Conservation (phyloP, 2,797 vertebrate species). For the Sebastes vulpes region DNA sequence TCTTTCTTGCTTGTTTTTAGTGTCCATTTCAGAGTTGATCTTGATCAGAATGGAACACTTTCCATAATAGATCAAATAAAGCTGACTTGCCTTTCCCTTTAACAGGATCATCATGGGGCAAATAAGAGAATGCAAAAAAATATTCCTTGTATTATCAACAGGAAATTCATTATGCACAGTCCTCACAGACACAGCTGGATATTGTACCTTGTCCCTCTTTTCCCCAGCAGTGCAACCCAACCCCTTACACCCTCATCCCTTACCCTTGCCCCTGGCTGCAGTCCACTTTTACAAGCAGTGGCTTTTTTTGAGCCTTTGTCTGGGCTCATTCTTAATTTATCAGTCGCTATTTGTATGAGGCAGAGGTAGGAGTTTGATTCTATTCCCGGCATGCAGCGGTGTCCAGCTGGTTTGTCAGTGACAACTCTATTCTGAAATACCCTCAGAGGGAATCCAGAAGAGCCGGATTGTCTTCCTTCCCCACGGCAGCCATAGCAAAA, state of each 20-base stretch:
- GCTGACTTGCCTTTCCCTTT: neutral
- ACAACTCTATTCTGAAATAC: slow-evolving; percentile 57
- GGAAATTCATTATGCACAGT: neutral
- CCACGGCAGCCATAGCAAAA: slow-evolving; percentile 4
- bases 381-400: slow-evolving; percentile 28
- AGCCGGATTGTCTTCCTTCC: slow-evolving; percentile 1
- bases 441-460: slow-evolving; percentile 24
- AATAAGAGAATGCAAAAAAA: neutral
- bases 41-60: slow-evolving; percentile 22
- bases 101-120: slow-evolving; percentile 13
- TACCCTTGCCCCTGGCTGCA: neutral
- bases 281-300: slow-evolving; percentile 27
- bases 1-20: neutral
- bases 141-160: neutral
- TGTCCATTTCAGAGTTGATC: slow-evolving; percentile 7
- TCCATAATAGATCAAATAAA: neutral
- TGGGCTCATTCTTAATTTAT: slow-evolving; percentile 58
- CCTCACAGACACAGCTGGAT: slow-evolving; percentile 2
- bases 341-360: slow-evolving; percentile 41
- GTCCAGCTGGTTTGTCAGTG: slow-evolving; percentile 53
- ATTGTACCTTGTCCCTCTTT: neutral
- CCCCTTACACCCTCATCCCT: neutral
- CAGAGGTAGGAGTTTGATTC: slow-evolving; percentile 27
- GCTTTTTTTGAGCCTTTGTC: slow-evolving; percentile 30
- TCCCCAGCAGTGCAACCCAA: neutral